A percentile compares a stretch with the other conserved stretches of the same genome.
Conservation (phyloP, 2,797 vertebrate species). For the Fundulus diaphanus region DNA sequence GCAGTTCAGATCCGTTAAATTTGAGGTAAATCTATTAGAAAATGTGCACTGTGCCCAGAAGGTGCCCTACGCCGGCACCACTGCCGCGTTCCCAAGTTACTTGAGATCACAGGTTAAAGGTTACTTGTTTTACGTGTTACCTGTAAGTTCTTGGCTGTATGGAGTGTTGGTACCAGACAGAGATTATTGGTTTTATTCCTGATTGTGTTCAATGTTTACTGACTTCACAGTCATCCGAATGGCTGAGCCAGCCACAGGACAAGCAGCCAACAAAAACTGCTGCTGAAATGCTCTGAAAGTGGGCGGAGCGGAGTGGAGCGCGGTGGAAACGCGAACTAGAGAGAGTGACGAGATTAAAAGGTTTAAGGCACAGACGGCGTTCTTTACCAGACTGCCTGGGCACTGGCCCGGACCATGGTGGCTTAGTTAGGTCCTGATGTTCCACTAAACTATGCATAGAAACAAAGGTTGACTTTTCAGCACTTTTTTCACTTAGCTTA, state of each 20-base stretch:
- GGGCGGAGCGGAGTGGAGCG: too few species aligned
- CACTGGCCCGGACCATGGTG: slow-evolving; percentile 58
- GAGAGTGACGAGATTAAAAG: slow-evolving; percentile 12
- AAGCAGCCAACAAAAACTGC: too few species aligned
- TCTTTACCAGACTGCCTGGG: slow-evolving; percentile 39
- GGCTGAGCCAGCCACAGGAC: too few species aligned
- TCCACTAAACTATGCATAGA: slow-evolving; percentile 49
- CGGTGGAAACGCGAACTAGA: too few species aligned
- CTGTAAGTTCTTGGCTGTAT: too few species aligned
- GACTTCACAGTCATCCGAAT: too few species aligned
- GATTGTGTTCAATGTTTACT: too few species aligned
- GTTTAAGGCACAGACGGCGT: slow-evolving; percentile 42
- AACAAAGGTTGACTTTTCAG: slow-evolving; percentile 47
- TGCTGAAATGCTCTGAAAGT: too few species aligned
- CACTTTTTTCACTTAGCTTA: slow-evolving; percentile 55
- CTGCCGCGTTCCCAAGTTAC: too few species aligned
- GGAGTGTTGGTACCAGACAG: not conserved
- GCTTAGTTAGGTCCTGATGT: slow-evolving; percentile 26
- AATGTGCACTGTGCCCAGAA: not conserved
- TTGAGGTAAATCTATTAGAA: not conserved
- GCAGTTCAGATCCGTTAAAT: not conserved
- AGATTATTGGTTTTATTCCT: too few species aligned
- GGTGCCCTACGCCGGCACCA: too few species aligned
- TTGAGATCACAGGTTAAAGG: too few species aligned
- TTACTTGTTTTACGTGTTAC: not conserved